These are phyloP conservation scores for Phaetusa simplex DNA, from an alignment of 2,113 vertebrate genomes.

Conservation along the genomic window DNA sequence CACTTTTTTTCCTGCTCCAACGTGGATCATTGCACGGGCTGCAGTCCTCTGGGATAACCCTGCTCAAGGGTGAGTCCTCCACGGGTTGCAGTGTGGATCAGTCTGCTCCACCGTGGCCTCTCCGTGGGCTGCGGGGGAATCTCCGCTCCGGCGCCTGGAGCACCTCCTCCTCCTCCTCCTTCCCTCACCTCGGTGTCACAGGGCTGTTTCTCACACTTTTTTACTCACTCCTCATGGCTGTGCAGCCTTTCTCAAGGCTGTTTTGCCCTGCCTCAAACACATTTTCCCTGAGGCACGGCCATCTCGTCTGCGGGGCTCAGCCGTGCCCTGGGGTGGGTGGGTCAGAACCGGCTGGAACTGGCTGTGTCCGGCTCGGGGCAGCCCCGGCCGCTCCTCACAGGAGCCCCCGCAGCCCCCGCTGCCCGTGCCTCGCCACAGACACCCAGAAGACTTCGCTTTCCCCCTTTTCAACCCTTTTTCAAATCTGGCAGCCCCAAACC, in stretches of 20 bases:
- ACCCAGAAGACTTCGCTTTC: background rate
- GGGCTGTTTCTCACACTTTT: background rate
- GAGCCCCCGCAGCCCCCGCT: too few relatives aligned
- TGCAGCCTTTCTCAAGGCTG: too few relatives aligned
- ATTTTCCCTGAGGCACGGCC: background rate
- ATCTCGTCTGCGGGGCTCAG: accelerated
- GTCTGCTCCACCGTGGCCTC: background rate
- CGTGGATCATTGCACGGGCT: background rate
- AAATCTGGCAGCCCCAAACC: background rate
- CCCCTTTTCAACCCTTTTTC: background rate
- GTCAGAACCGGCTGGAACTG: background rate
- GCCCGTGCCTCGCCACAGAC: background rate
- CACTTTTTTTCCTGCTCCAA: background rate
- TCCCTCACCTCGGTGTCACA: background rate
- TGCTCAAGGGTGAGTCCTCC: background rate
- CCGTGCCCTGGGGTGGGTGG: accelerated
- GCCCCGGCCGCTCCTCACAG: background rate
- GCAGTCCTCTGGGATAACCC: background rate
- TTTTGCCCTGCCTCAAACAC: background rate
- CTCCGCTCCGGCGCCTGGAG: background rate
- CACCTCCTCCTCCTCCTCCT: background rate
- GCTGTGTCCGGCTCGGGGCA: background rate
- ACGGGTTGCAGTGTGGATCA: background rate
- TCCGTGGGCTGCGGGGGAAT: background rate
- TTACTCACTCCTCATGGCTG: too few relatives aligned